Base-by-base conservation (phyloP, 2,113 vertebrate species). In the Chaetura pelagica region DNA sequence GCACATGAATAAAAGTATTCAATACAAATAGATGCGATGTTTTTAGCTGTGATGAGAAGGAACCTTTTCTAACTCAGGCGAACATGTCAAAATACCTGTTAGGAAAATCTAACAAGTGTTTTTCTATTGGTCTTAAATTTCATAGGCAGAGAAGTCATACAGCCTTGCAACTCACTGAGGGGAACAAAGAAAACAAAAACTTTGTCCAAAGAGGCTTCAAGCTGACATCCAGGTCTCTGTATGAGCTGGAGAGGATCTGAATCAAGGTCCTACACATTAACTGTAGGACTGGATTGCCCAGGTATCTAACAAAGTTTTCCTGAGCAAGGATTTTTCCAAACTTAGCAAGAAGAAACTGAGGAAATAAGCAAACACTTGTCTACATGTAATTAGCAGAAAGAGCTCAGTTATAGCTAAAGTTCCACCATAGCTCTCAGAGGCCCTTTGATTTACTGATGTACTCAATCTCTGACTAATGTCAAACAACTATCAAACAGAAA, bases 1-100 rank as follows among this genome's bases (percentile, higher is more conserved):
- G 17, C 4, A 12, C 3, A 12, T 34, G 32, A 87, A 26, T 9
- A 73, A 10, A 75, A 12, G 1, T 4, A 35, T 42, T 24, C 19
- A 34, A 0, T 1, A n/a, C 4, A 44, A 66, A 16, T 5, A 7
- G 17, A 64, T n/a, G 12, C 7, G 24, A 16, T 15, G 32, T 29
- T 63, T 83, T 32, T 72, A 52, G 21, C 42, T 72, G 52, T 15
- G 11, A 40, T 9, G 12, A 52, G 20, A 6, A 26, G 8, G 7
- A 67, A 48, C 38, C 1, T 54, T 61, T 48, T 52, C 34, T 32
- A 20, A 29, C 27, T 20, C 30, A 57, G 21, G 24, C 17, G 55
- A 90, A 59, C 18, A 38, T 2, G 4, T 6, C 16, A 72, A 80
- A 83, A 67, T 5, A 84, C 19, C 7, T 49, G 18, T 46, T 10